Conservation (phyloP, 2,113 vertebrate species). For the Talpa occidentalis region DNA sequence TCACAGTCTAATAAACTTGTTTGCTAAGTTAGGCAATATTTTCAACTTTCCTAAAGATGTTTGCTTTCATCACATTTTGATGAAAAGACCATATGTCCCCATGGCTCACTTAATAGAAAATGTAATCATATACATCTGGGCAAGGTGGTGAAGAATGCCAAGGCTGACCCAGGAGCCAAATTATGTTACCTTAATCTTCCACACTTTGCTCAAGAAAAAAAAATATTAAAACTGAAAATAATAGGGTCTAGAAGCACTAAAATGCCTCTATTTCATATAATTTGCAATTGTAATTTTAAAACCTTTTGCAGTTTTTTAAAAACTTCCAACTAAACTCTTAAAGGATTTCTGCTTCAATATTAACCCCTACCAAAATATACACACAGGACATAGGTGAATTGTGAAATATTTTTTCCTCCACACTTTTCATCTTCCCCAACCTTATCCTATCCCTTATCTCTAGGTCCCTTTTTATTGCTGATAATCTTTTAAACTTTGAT, state of each 20-base stretch:
- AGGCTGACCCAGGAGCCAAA: conserved; percentile 54
- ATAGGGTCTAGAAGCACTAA: conserved; percentile 51
- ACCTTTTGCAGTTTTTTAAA: neutral
- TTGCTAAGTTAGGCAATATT: conserved; percentile 68
- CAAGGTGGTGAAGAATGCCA: conserved; percentile 43
- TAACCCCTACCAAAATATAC: neutral
- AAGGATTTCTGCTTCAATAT: conserved; percentile 29
- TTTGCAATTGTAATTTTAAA: conserved; percentile 45
- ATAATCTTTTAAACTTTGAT: neutral
- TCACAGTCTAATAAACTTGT: conserved; percentile 51
- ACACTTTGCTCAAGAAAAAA: conserved; percentile 17
- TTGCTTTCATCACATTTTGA: conserved; percentile 71
- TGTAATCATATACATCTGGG: conserved; percentile 67
- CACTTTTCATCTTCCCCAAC: neutral
- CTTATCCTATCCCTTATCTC: neutral
- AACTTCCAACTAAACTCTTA: conserved; percentile 42
- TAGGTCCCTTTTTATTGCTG: neutral
- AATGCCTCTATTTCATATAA: conserved; percentile 53
- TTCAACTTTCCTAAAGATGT: conserved; percentile 72
- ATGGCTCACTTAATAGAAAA: conserved; percentile 58
- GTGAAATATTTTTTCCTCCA: neutral
- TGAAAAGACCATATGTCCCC: conserved; percentile 69
- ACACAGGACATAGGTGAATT: neutral
- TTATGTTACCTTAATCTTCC: conserved; percentile 66
- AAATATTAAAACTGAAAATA: conserved; percentile 69